Conservation (phyloP, 2,113 vertebrate species). For the Cynocephalus volans region DNA sequence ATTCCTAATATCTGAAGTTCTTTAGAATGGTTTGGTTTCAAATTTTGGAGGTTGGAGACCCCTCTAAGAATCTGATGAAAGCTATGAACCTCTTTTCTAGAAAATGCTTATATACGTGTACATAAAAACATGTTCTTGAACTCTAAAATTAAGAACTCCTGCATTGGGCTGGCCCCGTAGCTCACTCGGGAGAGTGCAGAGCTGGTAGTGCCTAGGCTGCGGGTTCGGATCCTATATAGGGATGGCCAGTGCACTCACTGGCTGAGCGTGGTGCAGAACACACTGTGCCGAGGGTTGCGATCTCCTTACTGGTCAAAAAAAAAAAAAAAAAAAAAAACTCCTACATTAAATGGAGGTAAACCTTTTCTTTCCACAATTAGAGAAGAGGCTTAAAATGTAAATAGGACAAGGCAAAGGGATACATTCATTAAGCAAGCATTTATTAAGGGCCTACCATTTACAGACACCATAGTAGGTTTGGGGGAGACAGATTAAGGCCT, state of each 20-base stretch:
- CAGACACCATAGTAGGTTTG: background rate
- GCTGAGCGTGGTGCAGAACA: too few relatives aligned
- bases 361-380: background rate
- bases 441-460: background rate
- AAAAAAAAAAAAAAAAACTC: too few relatives aligned
- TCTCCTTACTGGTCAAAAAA: too few relatives aligned
- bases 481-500: background rate
- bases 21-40: background rate
- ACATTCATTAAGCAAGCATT: background rate
- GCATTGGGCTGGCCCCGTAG: too few relatives aligned
- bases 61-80: background rate
- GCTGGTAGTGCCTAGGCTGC: too few relatives aligned
- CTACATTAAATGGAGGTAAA: background rate
- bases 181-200: too few relatives aligned
- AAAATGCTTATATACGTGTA: background rate
- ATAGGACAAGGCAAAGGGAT: background rate
- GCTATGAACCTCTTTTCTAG: background rate
- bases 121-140: background rate
- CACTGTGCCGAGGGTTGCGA: too few relatives aligned
- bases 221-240: too few relatives aligned
- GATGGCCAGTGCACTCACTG: too few relatives aligned
- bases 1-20: background rate
- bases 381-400: background rate
- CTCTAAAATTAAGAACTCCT: conserved; percentile 6
- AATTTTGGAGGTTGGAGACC: background rate